phyloP scores from a whole-genome alignment of 2,888 invertebrate species.

The Dichetophora obliterata region DNA sequence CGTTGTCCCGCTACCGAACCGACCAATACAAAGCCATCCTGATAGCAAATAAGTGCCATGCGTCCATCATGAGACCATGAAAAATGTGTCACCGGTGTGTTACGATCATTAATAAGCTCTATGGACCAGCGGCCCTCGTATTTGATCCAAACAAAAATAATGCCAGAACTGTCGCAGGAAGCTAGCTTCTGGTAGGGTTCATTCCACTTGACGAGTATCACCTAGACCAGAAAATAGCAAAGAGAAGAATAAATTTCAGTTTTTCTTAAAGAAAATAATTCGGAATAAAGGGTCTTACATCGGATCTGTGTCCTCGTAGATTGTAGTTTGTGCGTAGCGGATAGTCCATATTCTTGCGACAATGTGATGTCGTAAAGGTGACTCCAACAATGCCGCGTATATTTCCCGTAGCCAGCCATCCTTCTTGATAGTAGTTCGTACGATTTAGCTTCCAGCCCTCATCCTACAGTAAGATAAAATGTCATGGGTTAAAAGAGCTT shows the following conservation, averaged over 20 bases:
- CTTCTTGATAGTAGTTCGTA: constrained; percentile 96
- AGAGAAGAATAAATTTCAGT: no score
- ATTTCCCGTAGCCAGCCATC: constrained; percentile 97
- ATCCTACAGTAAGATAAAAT: constrained; percentile 74
- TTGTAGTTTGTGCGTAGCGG: constrained; percentile 96
- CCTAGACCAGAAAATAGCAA: constrained; percentile 71
- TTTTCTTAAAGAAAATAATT: no score
- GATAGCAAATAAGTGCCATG: constrained; percentile 98
- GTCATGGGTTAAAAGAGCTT: no score
- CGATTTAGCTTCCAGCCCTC: constrained; percentile 96
- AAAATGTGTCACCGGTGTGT: constrained; percentile 97
- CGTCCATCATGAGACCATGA: constrained; percentile 99
- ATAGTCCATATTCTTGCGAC: constrained; percentile 86
- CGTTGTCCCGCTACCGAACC: constrained; percentile 97
- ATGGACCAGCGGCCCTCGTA: constrained; percentile 99
- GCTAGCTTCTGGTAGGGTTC: constrained; percentile 98
- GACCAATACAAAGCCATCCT: constrained; percentile 98
- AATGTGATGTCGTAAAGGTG: constrained; percentile 95
- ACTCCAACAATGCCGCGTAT: constrained; percentile 95
- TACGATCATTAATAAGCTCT: constrained; percentile 97
- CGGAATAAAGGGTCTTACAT: constrained; percentile 76
- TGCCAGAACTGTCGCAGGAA: constrained; percentile 96
- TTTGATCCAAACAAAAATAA: constrained; percentile 99
- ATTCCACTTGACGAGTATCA: constrained; percentile 97
- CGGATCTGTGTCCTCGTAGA: constrained; percentile 94